These are phyloP conservation scores for Pristionchus exspectatus DNA, from an alignment of 2,888 invertebrate genomes.

Conservation along the genomic window DNA sequence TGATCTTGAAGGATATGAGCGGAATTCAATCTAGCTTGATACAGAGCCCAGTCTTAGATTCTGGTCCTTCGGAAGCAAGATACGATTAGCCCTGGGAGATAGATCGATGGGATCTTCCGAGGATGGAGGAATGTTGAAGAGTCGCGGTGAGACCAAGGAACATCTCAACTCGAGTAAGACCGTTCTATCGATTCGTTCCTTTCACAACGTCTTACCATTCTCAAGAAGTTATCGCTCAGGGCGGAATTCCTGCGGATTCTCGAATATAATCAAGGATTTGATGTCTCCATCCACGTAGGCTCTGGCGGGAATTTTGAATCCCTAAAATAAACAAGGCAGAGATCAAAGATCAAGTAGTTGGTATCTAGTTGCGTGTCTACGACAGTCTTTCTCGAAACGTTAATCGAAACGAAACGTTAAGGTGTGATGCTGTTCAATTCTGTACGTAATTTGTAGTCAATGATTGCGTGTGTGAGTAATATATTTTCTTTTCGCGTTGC, in stretches of 20 bases:
- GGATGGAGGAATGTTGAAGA: neutral
- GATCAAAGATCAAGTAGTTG: neutral
- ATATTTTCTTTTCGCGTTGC: too few species aligned
- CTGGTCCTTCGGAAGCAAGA: neutral
- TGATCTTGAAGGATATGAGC: too few species aligned
- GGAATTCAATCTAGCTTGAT: too few species aligned
- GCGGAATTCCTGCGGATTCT: neutral
- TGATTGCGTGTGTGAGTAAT: too few species aligned
- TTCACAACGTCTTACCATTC: slow-evolving; percentile 15
- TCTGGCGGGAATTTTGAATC: neutral
- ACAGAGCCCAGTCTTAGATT: neutral
- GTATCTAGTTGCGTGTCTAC: slow-evolving; percentile 33
- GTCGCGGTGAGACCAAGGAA: slow-evolving; percentile 39
- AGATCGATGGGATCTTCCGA: neutral
- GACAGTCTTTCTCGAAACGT: slow-evolving; percentile 20
- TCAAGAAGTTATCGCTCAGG: neutral
- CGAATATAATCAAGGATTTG: slow-evolving; percentile 27
- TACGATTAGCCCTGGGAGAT: neutral
- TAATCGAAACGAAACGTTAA: neutral
- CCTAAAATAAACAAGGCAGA: neutral
- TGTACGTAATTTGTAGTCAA: too few species aligned
- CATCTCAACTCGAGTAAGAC: neutral
- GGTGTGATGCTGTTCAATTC: too few species aligned
- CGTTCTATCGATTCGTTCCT: slow-evolving; percentile 10
- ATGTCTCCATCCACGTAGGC: slow-evolving; percentile 1